A percentile compares a stretch with the other conserved stretches of the same genome.
Conservation (phyloP, 2,797 vertebrate species). For the Ptychadena robeensis region DNA sequence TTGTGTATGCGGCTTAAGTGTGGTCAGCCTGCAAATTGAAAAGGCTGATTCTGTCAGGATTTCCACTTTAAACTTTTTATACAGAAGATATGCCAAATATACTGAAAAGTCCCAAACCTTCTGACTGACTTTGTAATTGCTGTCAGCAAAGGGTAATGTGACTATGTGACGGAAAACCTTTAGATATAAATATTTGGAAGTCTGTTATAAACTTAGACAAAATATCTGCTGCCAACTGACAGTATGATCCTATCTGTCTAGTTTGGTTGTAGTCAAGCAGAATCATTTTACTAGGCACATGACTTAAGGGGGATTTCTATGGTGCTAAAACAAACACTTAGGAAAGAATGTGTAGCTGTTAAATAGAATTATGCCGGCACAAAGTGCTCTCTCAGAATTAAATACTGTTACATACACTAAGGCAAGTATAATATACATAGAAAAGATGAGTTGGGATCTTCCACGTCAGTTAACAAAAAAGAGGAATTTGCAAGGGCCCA, state of each 20-base stretch:
- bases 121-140: not conserved
- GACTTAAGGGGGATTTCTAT: slow-evolving; percentile 38
- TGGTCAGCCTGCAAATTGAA: too few relatives aligned
- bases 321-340: slow-evolving; percentile 5
- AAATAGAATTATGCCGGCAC: slow-evolving; percentile 7
- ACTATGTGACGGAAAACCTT: not conserved
- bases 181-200: not conserved
- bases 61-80: too few relatives aligned
- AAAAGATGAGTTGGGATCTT: not conserved
- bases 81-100: too few relatives aligned
- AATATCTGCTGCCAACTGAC: slow-evolving; percentile 7
- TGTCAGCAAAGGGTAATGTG: not conserved
- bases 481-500: not conserved
- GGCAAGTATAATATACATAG: not conserved
- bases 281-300: slow-evolving; percentile 36
- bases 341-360: not conserved
- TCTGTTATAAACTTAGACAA: not conserved
- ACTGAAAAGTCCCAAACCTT: too few relatives aligned
- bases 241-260: slow-evolving; percentile 4
- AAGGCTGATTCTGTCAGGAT: too few relatives aligned
- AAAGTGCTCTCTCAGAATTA: not conserved
- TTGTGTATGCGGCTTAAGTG: too few relatives aligned
- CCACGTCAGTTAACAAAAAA: not conserved
- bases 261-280: slow-evolving; percentile 33
- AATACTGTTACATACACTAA: not conserved